Evolutionary conservation across 2,888 invertebrate species (phyloP).

Genomic region (Philhelius pedissequus): DNA sequence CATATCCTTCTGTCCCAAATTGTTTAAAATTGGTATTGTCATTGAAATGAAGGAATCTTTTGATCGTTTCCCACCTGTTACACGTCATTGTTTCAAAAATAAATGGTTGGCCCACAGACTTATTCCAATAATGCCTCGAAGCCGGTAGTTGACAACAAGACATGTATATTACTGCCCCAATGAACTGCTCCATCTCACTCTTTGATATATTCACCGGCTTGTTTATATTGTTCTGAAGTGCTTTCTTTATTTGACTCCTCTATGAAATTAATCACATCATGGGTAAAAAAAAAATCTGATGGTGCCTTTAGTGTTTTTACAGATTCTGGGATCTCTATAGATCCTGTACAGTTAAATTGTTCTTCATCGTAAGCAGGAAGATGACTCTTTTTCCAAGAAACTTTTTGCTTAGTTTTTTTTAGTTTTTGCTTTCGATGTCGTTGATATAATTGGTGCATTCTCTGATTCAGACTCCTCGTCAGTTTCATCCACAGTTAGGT

Average conservation of each 20-base stretch:
- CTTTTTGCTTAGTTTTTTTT: background rate
- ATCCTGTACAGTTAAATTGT: background rate
- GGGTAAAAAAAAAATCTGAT: no score
- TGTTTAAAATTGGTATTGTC: slow-evolving; percentile 16
- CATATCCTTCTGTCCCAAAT: background rate
- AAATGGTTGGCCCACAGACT: background rate
- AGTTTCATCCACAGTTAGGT: slow-evolving; percentile 9
- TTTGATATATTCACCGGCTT: background rate
- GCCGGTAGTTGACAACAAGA: background rate
- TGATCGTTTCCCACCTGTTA: slow-evolving; percentile 9
- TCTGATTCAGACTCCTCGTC: background rate
- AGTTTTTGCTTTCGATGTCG: background rate
- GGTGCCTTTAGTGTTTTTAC: background rate
- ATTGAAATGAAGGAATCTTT: slow-evolving; percentile 10
- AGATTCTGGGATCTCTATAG: background rate
- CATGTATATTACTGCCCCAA: background rate
- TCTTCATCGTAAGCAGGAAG: background rate
- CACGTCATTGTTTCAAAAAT: slow-evolving; percentile 9
- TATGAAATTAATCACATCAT: no score
- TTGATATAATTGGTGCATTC: background rate
- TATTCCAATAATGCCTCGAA: slow-evolving; percentile 1
- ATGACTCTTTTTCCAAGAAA: background rate
- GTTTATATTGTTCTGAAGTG: background rate
- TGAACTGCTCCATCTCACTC: background rate
- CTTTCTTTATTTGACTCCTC: no score